Base-by-base conservation (phyloP, 2,888 invertebrate species). In the Notocelia uddmanniana region DNA sequence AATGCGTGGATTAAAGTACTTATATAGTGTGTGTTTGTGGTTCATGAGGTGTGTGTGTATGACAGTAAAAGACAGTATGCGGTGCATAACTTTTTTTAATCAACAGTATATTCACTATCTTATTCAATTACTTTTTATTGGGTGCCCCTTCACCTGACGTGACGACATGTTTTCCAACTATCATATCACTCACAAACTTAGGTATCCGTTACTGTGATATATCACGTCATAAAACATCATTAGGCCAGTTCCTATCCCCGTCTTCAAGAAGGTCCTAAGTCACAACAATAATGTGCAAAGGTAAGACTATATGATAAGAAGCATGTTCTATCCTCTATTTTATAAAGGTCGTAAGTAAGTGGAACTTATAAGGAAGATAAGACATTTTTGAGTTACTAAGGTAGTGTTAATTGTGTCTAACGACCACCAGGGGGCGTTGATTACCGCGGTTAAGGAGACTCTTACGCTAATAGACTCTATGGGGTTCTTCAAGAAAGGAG, bases 151-250 rank as follows among this genome's bases (percentile, higher is more conserved):
- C 54, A 54, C 23, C 54, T 52, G n/a, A 13, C 13, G 13, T 52
- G 15, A 3, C 23, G n/a, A 13, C 26, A 9, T 23, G 9, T 26
- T 26, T 26, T 26, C 55, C 26, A 55, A n/a, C 60, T 26, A n/a
- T 3, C 45, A 50, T 57, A 68, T 69, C 59, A 60, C 37, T 67
- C 18, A 37, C 55, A 50, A 58, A 63, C 69, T 57, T 50, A 68
- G 15, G 11, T 26, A 50, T 23, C 69, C 76, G 77, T 82, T 84
- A 84, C 81, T 84, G 84, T 81, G 82, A 86, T 87, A 86, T 87
- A 86, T 87, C 84, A 83, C 79, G 66, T 76, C 85, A 89, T 89
- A 90, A 89, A 89, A 83, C 85, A 85, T 89, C 86, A 88, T 90
- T 91, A 90, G 80, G 79, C 76, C 80, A 78, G 75, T 78, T 77